phyloP scores from a whole-genome alignment of 2,888 invertebrate species.

The Coenonympha glycerion region DNA sequence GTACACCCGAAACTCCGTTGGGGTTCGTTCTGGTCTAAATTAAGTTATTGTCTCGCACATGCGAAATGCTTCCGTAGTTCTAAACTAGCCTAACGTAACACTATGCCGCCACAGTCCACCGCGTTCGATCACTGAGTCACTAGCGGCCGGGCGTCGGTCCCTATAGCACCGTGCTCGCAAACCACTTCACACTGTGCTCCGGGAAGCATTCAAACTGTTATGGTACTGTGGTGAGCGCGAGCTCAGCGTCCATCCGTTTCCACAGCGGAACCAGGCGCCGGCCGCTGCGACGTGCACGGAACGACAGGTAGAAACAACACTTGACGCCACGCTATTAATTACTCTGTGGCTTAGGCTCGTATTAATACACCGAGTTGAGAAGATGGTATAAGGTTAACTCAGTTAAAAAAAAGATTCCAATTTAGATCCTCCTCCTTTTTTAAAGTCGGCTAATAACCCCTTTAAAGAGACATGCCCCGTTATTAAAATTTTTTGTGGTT shows the following conservation, averaged over 20 bases:
- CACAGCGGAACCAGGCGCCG: constrained; percentile 54
- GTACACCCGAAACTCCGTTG: constrained; percentile 26
- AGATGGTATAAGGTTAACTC: no score
- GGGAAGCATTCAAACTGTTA: constrained; percentile 69
- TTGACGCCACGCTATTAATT: no score
- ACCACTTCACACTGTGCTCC: constrained; percentile 60
- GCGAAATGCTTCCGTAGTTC: constrained; percentile 54
- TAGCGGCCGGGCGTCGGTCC: constrained; percentile 2
- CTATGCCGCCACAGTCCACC: constrained; percentile 12
- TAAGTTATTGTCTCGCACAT: constrained; percentile 72
- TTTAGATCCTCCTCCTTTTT: no score
- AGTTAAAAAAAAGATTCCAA: no score
- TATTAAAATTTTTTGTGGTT: no score
- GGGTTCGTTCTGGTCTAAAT: constrained; percentile 26
- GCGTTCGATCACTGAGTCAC: not conserved
- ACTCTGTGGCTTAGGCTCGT: no score
- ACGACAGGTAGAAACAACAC: no score
- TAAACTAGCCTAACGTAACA: constrained; percentile 21
- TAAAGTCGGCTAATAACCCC: no score
- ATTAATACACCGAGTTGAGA: no score
- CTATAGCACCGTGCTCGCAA: constrained; percentile 28
- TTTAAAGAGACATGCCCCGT: no score
- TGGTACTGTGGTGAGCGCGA: constrained; percentile 65
- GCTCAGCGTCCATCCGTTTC: constrained; percentile 64
- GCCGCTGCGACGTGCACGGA: constrained; percentile 35